Conservation (phyloP, 2,888 invertebrate genomes). For the Erynnis tages region DNA sequence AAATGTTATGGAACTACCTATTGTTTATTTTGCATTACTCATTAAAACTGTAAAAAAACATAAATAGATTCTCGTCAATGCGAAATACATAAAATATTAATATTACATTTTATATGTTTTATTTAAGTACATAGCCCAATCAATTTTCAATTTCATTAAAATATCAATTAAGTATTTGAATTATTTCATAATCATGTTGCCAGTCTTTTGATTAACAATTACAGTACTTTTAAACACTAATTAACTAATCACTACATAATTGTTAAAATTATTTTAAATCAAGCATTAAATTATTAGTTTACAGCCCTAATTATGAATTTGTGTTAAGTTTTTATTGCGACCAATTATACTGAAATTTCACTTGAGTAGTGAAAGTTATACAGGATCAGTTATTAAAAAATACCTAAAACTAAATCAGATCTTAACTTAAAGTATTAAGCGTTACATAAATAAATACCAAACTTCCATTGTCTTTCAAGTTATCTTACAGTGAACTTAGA, state of each 20-base stretch:
- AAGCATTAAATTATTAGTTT: background rate
- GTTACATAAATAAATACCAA: conserved; percentile 19
- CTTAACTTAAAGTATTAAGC: conserved; percentile 29
- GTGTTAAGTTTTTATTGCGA: too few relatives aligned
- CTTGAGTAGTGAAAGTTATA: too few relatives aligned
- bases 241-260: background rate
- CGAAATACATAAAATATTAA: too few relatives aligned
- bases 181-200: conserved; percentile 1
- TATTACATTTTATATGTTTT: too few relatives aligned
- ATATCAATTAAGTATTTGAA: background rate
- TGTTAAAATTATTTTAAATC: background rate
- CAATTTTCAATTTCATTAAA: background rate
- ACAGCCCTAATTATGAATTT: background rate
- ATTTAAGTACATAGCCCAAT: conserved; percentile 35
- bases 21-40: too few relatives aligned
- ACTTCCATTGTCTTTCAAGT: conserved; percentile 15
- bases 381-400: too few relatives aligned
- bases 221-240: background rate
- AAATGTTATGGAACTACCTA: too few relatives aligned
- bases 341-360: too few relatives aligned
- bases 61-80: too few relatives aligned
- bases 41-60: too few relatives aligned
- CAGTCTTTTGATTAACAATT: conserved; percentile 21
- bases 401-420: conserved; percentile 29
- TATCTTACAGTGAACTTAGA: conserved; percentile 9